These are phyloP conservation scores for Eulemur mongoz DNA, from an alignment of 2,797 vertebrate genomes.

Conservation along the genomic window DNA sequence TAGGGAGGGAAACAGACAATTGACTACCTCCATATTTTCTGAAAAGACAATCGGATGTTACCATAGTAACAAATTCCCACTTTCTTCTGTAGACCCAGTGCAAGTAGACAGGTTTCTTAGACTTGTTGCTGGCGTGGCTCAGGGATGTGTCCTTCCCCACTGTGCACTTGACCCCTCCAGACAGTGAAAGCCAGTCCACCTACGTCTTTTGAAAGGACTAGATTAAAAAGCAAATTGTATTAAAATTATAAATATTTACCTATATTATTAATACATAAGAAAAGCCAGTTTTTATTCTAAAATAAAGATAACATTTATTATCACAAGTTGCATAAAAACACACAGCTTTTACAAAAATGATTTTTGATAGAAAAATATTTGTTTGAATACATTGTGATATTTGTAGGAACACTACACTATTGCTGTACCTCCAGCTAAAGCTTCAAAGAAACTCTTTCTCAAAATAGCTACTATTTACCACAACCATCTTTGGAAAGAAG, in stretches of 20 bases:
- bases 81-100: not conserved
- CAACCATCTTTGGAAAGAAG: constrained; percentile 75
- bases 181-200: not conserved
- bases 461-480: constrained; percentile 76
- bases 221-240: not conserved
- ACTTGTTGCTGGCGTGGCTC: not conserved
- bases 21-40: not conserved
- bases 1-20: not conserved
- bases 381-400: constrained; percentile 80
- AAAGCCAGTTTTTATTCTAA: constrained; percentile 84
- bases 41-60: not conserved
- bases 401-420: constrained; percentile 83
- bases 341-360: constrained; percentile 87
- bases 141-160: not conserved
- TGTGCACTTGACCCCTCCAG: not conserved
- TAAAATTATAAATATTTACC: not conserved
- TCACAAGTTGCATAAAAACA: constrained; percentile 89
- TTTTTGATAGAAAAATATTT: constrained; percentile 87
- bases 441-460: constrained; percentile 81
- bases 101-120: not conserved
- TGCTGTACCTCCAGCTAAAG: constrained; percentile 86
- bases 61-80: not conserved
- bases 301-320: constrained; percentile 89
- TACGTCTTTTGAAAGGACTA: not conserved
- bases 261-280: not conserved